Percentiles rank a stretch among this genome's conserved stretches.
Conservation (phyloP, 2,888 invertebrate genomes). For the Pecten maximus region DNA sequence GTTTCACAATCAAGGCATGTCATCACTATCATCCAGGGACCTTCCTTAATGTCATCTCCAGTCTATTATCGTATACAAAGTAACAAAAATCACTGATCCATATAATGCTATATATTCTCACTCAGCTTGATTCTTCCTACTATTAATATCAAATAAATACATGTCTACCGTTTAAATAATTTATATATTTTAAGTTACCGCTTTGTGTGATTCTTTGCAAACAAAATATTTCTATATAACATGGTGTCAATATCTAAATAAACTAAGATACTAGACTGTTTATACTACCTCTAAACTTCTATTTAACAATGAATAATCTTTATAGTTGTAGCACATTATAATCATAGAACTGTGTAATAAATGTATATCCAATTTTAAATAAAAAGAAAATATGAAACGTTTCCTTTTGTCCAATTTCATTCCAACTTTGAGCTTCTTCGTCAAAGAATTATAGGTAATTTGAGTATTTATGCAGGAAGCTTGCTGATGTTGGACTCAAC, state of each 20-base stretch:
- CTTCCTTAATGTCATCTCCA: not conserved
- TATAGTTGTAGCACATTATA: not conserved
- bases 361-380: not conserved
- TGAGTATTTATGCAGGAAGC: slow-evolving; percentile 73
- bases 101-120: not conserved
- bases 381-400: not conserved
- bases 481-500: slow-evolving; percentile 65
- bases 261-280: not conserved
- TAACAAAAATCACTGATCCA: not conserved
- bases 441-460: slow-evolving; percentile 39
- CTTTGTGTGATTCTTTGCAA: not conserved
- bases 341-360: not conserved
- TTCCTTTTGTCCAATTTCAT: not conserved
- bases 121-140: not conserved
- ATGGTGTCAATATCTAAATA: not conserved
- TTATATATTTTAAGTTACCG: not conserved
- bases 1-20: not conserved
- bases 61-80: not conserved
- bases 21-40: not conserved
- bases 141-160: not conserved
- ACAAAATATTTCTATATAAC: not conserved
- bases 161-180: slow-evolving; percentile 3
- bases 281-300: not conserved
- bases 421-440: not conserved
- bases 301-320: not conserved